Conservation (phyloP, 2,797 vertebrate species). For the Centroberyx gerrardi region DNA sequence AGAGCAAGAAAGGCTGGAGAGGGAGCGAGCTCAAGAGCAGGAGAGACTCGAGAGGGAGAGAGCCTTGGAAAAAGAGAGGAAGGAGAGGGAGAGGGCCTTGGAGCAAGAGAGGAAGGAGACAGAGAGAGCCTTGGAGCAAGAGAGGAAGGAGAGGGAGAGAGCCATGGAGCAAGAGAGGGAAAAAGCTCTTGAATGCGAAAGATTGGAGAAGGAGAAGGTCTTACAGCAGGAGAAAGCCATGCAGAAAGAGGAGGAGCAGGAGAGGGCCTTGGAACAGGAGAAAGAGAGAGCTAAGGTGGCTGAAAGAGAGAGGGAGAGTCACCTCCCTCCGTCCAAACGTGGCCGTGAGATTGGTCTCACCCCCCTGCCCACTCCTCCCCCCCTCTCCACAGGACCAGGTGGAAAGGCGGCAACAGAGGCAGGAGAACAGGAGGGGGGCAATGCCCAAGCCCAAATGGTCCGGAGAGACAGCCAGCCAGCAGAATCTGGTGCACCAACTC, state of each 20-base stretch:
- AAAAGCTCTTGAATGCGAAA: constrained; percentile 27
- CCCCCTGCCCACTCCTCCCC: constrained; percentile 64
- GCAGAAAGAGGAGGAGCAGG: constrained; percentile 7
- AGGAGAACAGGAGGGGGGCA: constrained; percentile 57
- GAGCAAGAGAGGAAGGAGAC: constrained; percentile 62
- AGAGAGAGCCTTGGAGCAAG: constrained; percentile 41
- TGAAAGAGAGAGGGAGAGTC: constrained; percentile 77
- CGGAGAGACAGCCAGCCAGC: constrained; percentile 51
- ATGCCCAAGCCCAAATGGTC: constrained; percentile 45
- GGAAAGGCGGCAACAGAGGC: constrained; percentile 65
- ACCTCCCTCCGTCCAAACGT: constrained; percentile 78
- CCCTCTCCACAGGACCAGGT: constrained; percentile 68
- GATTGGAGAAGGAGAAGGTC: constrained; percentile 20
- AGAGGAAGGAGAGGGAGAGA: constrained; percentile 30
- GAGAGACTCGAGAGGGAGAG: constrained; percentile 29
- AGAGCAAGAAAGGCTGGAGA: constrained; percentile 33
- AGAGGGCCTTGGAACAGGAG: constrained; percentile 18
- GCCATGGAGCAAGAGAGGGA: constrained; percentile 28
- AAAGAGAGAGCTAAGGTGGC: constrained; percentile 62
- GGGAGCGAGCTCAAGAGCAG: constrained; percentile 11
- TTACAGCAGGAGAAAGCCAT: constrained; percentile 8
- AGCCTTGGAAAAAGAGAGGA: constrained; percentile 50
- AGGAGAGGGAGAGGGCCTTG: constrained; percentile 63
- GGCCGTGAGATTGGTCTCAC: constrained; percentile 74
- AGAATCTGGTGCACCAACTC: constrained; percentile 51